Conservation (phyloP, 2,888 invertebrate species). For the Chrysomela aeneicollis region DNA sequence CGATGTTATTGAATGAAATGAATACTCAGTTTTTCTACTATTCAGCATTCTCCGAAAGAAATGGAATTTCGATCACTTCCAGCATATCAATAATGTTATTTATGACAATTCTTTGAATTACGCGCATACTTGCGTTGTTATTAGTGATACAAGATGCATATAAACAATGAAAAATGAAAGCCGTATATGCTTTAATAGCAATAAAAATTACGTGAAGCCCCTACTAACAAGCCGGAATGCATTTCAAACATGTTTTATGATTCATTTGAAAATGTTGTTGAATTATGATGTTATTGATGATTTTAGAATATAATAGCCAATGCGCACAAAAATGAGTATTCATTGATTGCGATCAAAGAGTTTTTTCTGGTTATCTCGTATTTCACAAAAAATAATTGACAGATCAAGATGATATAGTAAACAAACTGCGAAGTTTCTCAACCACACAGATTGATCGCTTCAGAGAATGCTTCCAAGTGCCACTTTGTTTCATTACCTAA, state of each 20-base stretch:
- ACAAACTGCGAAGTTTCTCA: too few relatives aligned
- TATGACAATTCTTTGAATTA: slow-evolving; percentile 38
- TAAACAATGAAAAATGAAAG: slow-evolving; percentile 41
- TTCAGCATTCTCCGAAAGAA: background rate
- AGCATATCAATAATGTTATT: slow-evolving; percentile 37
- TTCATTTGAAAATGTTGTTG: background rate
- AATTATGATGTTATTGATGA: too few relatives aligned
- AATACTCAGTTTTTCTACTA: background rate
- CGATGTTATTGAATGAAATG: background rate
- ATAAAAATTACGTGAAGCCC: slow-evolving; percentile 40
- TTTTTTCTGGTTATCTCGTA: too few relatives aligned
- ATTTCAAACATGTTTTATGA: slow-evolving; percentile 16
- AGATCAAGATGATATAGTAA: too few relatives aligned
- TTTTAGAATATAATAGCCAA: too few relatives aligned
- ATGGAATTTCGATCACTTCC: background rate
- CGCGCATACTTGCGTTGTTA: slow-evolving; percentile 33
- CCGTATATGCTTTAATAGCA: slow-evolving; percentile 38
- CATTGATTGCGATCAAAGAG: too few relatives aligned
- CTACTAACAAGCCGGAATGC: slow-evolving; percentile 32
- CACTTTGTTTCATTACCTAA: too few relatives aligned
- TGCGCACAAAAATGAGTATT: too few relatives aligned
- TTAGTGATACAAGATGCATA: slow-evolving; percentile 35
- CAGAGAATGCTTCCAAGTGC: too few relatives aligned
- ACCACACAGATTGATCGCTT: too few relatives aligned
- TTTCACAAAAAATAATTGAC: too few relatives aligned